Evolutionary conservation across 2,888 invertebrate species (phyloP), one percentile per base, ranked within the genome.

Genomic region (Archaeoteleia sp.): DNA sequence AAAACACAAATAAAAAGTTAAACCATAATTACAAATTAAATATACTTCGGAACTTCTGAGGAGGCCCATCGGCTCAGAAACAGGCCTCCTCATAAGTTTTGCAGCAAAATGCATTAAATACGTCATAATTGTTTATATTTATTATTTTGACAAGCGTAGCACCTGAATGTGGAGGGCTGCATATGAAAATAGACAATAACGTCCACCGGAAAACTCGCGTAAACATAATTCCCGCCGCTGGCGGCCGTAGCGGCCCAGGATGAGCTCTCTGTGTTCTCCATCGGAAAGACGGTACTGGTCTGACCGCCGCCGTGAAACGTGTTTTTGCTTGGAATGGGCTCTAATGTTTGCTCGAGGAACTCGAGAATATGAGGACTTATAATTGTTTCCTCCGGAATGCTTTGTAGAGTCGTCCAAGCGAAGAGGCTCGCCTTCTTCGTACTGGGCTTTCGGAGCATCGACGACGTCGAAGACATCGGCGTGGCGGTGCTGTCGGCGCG

Each of bases 171-270:
- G 53, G 96, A 96, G 0, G 98, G 97, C 84, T 98, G 97, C 92
- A 98, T 97, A 86, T 96, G 95, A 87, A 99, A 95, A 86, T 97
- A 97, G 32, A 99, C 97, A 75, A 99, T 95, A 14, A 99, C 97
- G 87, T 99, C 98, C 0, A 99, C 97, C 0, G 98, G 98, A 86
- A 99, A 98, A 51, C 97, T 96, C 27, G 95, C 93, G 83, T 95
- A 95, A 72, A 93, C 94, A 80, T 94, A 94, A 76, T 83, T 85
- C 37, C 81, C 81, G 54, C 75, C 81, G 53, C 74, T 82, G 5
- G 85, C 84, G 17, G 84, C 82, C 7, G 83, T 81, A 1, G 78
- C 83, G 2, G 83, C 81, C 79, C 83, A 84, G 3, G 83, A 84
- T 25, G 84, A 81, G 54, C 81, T 85, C 53, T 85, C 85, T 15